Evolutionary conservation across 2,888 invertebrate genomes (phyloP), one percentile per base, ranked within the genome.

Genomic region (Parnassius glacialis): DNA sequence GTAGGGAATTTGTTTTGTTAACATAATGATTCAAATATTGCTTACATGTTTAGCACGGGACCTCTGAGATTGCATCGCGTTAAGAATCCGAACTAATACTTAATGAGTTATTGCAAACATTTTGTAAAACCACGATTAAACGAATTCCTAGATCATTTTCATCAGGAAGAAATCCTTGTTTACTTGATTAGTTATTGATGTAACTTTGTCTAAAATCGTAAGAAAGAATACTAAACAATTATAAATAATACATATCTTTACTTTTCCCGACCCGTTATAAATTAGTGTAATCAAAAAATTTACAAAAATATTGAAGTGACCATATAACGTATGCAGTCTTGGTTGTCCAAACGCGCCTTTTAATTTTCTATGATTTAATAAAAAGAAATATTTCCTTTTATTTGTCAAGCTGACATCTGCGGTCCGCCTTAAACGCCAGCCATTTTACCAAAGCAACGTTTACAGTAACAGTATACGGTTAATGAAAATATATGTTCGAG

Each of bases 391-490:
- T 51, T 51, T 20, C 10, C 9, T 43, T 3, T 41, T 13, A 16
- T 42, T 1, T 13, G 42, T 43, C n/a, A 10, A 9, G 53, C 43
- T 13, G 41, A 13, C 43, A 42, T 25, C 47, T 50, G 45, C 13
- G 57, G 55, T 59, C 62, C 64, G 54, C 34, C 34, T 34, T 34
- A 34, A 57, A 67, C 69, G 68, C 73, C 72, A 68, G 73, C 75
- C 76, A 74, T 74, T 72, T 70, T 74, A 77, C 78, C 77, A 78
- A 78, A 78, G 78, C 72, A 70, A 68, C 75, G 71, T 73, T 73
- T 67, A 68, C 71, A 67, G 66, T 71, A 67, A 67, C 71, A 67
- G 66, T 71, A 69, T 67, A 55, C 45, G 43, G 43, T 45, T 53
- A 45, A 56, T 69, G 61, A 25, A 67, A 43, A 59, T 60, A 65